A percentile compares a stretch with the other conserved stretches of the same genome.
phyloP scores from a whole-genome alignment of 2,113 vertebrate genomes.

The Cephalophus harveyi region DNA sequence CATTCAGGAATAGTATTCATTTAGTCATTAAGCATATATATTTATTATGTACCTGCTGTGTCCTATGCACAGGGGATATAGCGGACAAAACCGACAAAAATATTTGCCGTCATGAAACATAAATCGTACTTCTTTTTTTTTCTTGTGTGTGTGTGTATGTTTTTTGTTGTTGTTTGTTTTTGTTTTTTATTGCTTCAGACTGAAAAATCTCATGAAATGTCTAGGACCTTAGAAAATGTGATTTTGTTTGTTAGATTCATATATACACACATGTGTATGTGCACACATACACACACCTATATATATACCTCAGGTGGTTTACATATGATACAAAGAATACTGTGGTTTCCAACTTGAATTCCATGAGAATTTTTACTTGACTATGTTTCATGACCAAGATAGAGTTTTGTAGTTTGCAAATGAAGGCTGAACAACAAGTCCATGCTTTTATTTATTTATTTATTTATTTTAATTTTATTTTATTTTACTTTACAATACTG shows the following conservation, averaged over 20 bases:
- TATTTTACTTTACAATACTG: too few species aligned
- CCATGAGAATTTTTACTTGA: slow-evolving; percentile 14
- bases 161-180: not conserved
- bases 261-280: not conserved
- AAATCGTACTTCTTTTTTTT: not conserved
- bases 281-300: not conserved
- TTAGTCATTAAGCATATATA: not conserved
- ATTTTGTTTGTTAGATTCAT: slow-evolving; percentile 2
- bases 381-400: not conserved
- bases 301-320: not conserved
- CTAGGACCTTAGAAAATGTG: slow-evolving; percentile 26
- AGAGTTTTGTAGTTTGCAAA: not conserved
- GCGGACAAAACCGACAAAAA: not conserved
- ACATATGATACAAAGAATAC: not conserved
- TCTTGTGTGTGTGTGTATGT: not conserved
- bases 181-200: not conserved
- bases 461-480: too few species aligned
- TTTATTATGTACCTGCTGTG: not conserved
- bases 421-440: not conserved
- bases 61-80: not conserved
- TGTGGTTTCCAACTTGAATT: slow-evolving; percentile 23
- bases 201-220: slow-evolving; percentile 3
- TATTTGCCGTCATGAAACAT: not conserved
- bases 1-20: slow-evolving; percentile 1
- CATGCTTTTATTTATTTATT: not conserved